Evolutionary conservation across 1,140 invertebrate genomes (phyloP).

Genomic region (Lamellibrachia luymesi): DNA sequence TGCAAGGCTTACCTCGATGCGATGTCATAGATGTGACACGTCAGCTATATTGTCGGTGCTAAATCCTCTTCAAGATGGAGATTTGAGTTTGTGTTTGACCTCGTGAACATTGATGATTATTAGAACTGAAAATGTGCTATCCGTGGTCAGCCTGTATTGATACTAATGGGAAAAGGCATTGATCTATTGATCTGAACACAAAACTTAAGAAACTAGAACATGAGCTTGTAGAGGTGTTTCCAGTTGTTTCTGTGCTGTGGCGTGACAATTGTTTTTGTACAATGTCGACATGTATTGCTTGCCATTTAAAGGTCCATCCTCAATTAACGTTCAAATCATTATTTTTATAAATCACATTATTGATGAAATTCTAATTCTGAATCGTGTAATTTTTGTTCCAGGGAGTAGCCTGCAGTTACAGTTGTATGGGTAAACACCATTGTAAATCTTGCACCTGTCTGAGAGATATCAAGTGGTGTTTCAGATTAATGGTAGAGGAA

Average conservation of each 20-base stretch:
- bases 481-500: too few species aligned
- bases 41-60: not conserved
- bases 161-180: not conserved
- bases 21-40: not conserved
- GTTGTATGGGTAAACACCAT: too few species aligned
- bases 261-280: not conserved
- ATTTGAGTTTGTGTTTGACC: not conserved
- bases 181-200: not conserved
- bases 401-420: too few species aligned
- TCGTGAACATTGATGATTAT: not conserved
- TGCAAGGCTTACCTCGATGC: constrained; percentile 52
- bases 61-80: not conserved
- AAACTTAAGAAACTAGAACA: not conserved
- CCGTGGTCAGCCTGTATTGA: not conserved
- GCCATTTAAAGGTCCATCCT: too few species aligned
- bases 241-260: not conserved
- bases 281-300: too few species aligned
- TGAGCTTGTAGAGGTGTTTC: not conserved
- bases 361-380: too few species aligned
- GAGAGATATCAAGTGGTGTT: too few species aligned
- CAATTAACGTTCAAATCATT: too few species aligned
- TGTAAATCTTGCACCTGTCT: too few species aligned
- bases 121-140: not conserved
- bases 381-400: too few species aligned
- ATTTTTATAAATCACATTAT: too few species aligned